Base-by-base conservation (phyloP, 2,797 vertebrate genomes). In the Urophycis tenuis region DNA sequence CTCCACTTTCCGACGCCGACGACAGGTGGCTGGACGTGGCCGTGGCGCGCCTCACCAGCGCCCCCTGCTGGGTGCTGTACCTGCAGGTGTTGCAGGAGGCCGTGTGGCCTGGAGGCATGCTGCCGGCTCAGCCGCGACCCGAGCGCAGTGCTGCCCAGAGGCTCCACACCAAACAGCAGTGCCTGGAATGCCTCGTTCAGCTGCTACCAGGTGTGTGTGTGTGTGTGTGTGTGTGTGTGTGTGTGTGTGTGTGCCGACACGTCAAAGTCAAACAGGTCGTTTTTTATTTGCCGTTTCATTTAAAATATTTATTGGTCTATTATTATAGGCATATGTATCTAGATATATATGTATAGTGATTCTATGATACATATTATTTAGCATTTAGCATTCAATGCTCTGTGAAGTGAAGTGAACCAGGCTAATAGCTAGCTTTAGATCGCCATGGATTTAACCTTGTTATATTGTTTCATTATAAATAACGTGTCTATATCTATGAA, bases 1-100 rank as follows among this genome's bases (percentile, higher is more conserved):
- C 34, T 35, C 30, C 9, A 36, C 25, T 30, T 2, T n/a, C 49
- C 17, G 22, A 75, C 49, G 60, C 25, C 3, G 31, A 67, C 5
- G 2, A 2, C 86, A 98, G 97, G 79, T 98, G 96, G 96, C 87
- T 98, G 77, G 96, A 98, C 49, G 93, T 97, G 1, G 95, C 95
- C 22, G 92, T 96, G 34, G 89, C 93, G 10, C 94, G 94, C 77
- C 89, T 97, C 67, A 96, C 95, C 33, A 95, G 95, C 73, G 93
- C 95, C 76, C 93, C 95, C 79, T 95, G 92, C 34, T 97, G 96
- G 96, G 94, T 96, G 22, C 95, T 96, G 80, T 97, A 96, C 86
- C 94, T 98, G 1, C 94, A 88, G 75, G 90, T 97, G 82, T 90
- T 99, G 8, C 96, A 94, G 88, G 95, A 98, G 72, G 94, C 96